Conservation (phyloP, 2,113 vertebrate genomes). For the Pseudonaja textilis region DNA sequence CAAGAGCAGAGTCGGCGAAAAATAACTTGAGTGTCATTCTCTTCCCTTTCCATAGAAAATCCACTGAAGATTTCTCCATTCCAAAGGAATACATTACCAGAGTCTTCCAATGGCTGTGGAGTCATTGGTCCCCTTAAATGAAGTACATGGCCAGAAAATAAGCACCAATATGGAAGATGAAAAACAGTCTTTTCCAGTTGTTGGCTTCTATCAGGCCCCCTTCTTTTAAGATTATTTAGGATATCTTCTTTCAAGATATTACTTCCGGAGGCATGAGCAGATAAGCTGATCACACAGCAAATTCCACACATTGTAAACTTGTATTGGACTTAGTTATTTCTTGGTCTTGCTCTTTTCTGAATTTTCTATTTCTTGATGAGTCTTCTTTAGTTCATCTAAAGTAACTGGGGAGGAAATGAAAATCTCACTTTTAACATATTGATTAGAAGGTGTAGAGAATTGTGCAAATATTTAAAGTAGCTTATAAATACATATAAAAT, state of each 20-base stretch:
- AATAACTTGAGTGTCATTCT: conserved; percentile 85
- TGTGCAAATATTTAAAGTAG: not conserved
- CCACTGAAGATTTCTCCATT: conserved; percentile 93
- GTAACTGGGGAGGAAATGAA: conserved; percentile 66
- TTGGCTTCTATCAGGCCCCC: conserved; percentile 80
- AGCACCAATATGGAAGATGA: conserved; percentile 67
- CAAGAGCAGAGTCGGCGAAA: conserved; percentile 73
- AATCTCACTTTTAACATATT: not conserved
- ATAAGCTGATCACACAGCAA: conserved; percentile 78
- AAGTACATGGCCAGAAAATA: conserved; percentile 91
- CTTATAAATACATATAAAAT: not conserved
- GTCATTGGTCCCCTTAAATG: conserved; percentile 84
- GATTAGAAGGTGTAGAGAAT: not conserved
- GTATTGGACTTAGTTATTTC: conserved; percentile 53
- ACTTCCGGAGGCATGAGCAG: conserved; percentile 16
- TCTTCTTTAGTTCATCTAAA: conserved; percentile 84
- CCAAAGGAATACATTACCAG: conserved; percentile 86
- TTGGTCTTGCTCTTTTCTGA: conserved; percentile 64
- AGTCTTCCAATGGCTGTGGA: conserved; percentile 82
- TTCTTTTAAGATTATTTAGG: conserved; percentile 68
- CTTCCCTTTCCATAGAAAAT: conserved; percentile 67
- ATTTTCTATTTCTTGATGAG: conserved; percentile 81
- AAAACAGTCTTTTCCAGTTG: conserved; percentile 61
- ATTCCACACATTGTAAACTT: conserved; percentile 87
- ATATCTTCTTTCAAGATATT: conserved; percentile 53